Base-by-base conservation (phyloP, 1,140 invertebrate genomes). In the Linepithema humile region DNA sequence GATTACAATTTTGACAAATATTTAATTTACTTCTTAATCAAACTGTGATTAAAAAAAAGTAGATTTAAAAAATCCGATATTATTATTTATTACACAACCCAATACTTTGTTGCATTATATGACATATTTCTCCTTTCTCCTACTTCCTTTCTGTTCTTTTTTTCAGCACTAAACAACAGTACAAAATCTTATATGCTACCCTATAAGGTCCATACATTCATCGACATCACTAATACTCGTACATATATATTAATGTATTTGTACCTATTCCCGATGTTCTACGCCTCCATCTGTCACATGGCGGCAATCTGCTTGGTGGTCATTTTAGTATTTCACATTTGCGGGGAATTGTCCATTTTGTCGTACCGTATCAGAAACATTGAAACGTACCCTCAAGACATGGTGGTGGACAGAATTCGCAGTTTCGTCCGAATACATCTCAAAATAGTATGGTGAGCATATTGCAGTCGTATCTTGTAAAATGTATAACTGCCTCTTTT, bases 341-440 rank as follows among this genome's bases (percentile, higher is more conserved):
- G 78, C 17, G 67, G 38, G 10, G 43, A 83, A 20, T 35, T 64
- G 43, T 62, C 82, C 20, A 83, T 83, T 32, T 32, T 83, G 12
- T 38, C 70, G 10, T 57, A 75, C n/a, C 75, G 75, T 6, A 80
- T 80, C 20, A 80, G 35, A 43, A 65, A 80, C n/a, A 9, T 80
- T 17, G 20, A 26, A 23, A 23, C n/a, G 43, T 40, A 35, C 23
- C 53, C 74, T 20, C 15, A 55, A 20, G 3, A 15, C n/a, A 7
- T 20, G 32, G 2, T 57, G 29, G 3, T 6, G 6, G n/a, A 9
- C 4, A 69, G 64, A 69, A 55, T 80, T 69, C 62, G 75, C 5
- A 26, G 20, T 23, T 80, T 80, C 23, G 38, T 69, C n/a, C 75
- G n/a, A 43, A 80, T 80, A 64, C 75, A 80, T 74, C 69, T 73